Conservation (phyloP, 2,113 vertebrate genomes). For the Coptodon bakossiorum region DNA sequence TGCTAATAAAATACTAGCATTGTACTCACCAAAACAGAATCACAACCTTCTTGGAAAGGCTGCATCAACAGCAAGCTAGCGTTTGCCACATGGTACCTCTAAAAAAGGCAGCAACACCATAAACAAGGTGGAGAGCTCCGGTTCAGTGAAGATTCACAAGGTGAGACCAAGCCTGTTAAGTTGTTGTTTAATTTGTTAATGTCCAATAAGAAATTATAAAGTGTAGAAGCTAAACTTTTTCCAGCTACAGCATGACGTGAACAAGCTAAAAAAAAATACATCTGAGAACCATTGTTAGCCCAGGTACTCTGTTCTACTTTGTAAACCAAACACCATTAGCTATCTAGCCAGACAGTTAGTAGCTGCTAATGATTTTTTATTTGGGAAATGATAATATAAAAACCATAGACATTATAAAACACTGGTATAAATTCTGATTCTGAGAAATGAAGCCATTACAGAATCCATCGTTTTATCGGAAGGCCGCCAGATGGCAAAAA, state of each 20-base stretch:
- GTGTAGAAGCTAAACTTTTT: background rate
- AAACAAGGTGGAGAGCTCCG: background rate
- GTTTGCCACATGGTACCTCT: rapidly evolving
- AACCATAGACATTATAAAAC: background rate
- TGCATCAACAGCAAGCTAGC: background rate
- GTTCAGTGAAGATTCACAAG: background rate
- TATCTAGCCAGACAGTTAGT: background rate
- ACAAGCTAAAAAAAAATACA: rapidly evolving
- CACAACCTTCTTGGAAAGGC: background rate
- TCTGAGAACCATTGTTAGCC: background rate
- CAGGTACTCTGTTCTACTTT: background rate
- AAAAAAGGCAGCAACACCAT: background rate
- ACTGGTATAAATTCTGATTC: background rate
- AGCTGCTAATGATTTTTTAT: background rate
- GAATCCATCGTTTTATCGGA: background rate
- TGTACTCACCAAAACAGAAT: background rate
- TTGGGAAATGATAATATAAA: background rate
- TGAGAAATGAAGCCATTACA: rapidly evolving
- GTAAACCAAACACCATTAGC: background rate
- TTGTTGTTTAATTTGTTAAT: background rate
- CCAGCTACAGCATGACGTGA: background rate
- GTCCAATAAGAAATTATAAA: background rate
- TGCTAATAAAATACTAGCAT: background rate
- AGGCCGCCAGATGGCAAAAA: background rate
- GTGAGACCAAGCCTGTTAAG: background rate